A percentile compares a stretch with the other conserved stretches of the same genome.
Conservation (phyloP, 2,113 vertebrate species). For the Choloepus hoffmanni region DNA sequence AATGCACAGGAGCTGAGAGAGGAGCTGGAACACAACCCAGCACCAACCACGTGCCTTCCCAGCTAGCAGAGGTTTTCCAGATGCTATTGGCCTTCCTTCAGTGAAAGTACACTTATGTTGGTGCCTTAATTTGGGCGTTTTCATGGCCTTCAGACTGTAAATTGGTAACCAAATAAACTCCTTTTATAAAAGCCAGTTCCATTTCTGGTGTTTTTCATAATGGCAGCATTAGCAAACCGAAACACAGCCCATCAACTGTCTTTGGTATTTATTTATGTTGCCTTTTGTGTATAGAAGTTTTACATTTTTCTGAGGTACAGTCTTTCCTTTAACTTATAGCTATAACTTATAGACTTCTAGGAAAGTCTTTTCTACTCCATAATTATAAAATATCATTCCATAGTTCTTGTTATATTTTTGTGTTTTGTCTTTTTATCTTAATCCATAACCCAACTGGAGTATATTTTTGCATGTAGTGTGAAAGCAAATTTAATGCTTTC, state of each 20-base stretch:
- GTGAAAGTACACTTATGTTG: too few relatives aligned
- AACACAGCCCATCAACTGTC: neutral
- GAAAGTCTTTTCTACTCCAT: neutral
- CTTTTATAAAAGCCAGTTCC: too few relatives aligned
- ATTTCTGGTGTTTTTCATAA: too few relatives aligned
- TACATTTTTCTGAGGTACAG: neutral
- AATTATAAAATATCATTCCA: neutral
- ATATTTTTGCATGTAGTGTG: neutral
- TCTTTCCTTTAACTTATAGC: neutral
- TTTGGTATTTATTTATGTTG: constrained; percentile 15
- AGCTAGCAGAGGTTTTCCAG: too few relatives aligned
- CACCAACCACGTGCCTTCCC: too few relatives aligned
- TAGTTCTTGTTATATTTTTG: neutral
- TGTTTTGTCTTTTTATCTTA: constrained; percentile 4
- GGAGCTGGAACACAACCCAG: too few relatives aligned
- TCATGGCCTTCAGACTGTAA: too few relatives aligned
- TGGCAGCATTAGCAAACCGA: too few relatives aligned
- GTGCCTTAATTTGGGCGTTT: too few relatives aligned
- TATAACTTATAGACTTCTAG: neutral
- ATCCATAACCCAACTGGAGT: neutral
- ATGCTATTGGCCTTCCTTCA: too few relatives aligned
- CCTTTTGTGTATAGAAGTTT: neutral
- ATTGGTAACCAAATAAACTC: too few relatives aligned
- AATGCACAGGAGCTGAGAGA: too few relatives aligned
- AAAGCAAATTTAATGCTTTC: neutral